These are phyloP conservation scores for Dermolepida albohirtum DNA, from an alignment of 2,888 invertebrate genomes.

Conservation along the genomic window DNA sequence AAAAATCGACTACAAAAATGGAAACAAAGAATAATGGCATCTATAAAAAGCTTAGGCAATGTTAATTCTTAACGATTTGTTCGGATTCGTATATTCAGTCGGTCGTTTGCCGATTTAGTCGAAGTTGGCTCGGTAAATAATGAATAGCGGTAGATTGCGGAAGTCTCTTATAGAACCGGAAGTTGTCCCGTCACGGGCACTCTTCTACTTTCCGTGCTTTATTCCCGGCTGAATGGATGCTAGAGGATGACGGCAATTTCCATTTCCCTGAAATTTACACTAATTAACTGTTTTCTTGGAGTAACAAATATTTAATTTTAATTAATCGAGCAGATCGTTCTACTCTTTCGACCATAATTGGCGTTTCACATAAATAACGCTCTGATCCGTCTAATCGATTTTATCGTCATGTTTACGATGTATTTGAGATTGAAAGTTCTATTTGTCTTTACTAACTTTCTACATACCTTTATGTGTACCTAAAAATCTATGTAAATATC, in stretches of 20 bases:
- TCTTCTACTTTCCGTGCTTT: constrained; percentile 58
- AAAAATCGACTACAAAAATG: constrained; percentile 1
- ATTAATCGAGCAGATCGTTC: constrained; percentile 35
- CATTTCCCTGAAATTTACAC: constrained; percentile 41
- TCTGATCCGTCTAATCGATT: constrained; percentile 15
- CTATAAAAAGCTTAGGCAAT: neutral
- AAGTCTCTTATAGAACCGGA: constrained; percentile 62
- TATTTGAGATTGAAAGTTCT: constrained; percentile 24
- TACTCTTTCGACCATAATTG: constrained; percentile 27
- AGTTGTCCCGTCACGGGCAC: constrained; percentile 61
- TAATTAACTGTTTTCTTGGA: constrained; percentile 40
- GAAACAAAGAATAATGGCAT: constrained; percentile 7
- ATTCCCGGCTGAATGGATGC: constrained; percentile 53
- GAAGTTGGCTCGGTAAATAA: constrained; percentile 59
- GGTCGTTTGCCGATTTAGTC: constrained; percentile 27
- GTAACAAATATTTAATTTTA: constrained; percentile 37
- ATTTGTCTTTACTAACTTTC: constrained; percentile 31
- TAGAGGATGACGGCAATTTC: constrained; percentile 57
- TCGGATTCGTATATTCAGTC: constrained; percentile 16
- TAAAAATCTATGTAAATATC: constrained; percentile 5
- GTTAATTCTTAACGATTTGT: constrained; percentile 25
- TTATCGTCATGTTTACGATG: constrained; percentile 27
- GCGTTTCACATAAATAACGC: constrained; percentile 17
- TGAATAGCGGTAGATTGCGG: constrained; percentile 63
- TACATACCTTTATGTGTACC: constrained; percentile 7